A percentile compares a stretch with the other conserved stretches of the same genome.
phyloP scores from a whole-genome alignment of 1,140 invertebrate genomes.

The Neotoxoptera formosana region DNA sequence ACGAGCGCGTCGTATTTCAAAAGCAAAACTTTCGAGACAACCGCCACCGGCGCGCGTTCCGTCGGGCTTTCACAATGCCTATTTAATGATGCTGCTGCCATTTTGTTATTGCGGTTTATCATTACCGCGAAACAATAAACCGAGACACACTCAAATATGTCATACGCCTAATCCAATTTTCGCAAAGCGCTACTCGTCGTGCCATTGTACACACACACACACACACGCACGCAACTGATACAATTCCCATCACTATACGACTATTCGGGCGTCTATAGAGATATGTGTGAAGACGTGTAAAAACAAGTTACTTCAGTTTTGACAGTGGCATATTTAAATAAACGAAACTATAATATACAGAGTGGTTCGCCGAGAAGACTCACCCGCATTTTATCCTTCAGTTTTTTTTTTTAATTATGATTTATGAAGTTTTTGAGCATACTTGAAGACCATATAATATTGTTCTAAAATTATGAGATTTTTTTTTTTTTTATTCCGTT shows the following conservation, averaged over 20 bases:
- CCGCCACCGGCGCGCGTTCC: not conserved
- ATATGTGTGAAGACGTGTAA: not conserved
- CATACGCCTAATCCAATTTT: constrained; percentile 28
- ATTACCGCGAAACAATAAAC: constrained; percentile 12
- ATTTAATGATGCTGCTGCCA: constrained; percentile 13
- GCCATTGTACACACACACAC: not conserved
- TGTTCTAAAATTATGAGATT: too few relatives aligned
- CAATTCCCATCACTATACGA: not conserved
- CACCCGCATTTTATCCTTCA: not conserved
- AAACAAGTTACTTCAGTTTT: not conserved
- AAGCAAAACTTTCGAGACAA: constrained; percentile 8
- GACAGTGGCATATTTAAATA: not conserved
- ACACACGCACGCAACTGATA: not conserved
- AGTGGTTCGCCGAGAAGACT: not conserved
- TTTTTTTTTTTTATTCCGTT: too few relatives aligned
- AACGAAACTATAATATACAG: not conserved
- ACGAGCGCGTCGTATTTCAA: constrained; percentile 28
- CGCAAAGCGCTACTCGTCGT: not conserved
- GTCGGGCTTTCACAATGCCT: not conserved
- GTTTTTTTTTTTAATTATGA: too few relatives aligned
- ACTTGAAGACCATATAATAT: too few relatives aligned
- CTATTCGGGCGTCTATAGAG: not conserved
- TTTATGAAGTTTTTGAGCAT: too few relatives aligned
- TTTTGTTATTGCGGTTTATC: not conserved
- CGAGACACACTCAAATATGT: constrained; percentile 13